Conservation (phyloP, 2,113 vertebrate species). For the Zapus hudsonius region DNA sequence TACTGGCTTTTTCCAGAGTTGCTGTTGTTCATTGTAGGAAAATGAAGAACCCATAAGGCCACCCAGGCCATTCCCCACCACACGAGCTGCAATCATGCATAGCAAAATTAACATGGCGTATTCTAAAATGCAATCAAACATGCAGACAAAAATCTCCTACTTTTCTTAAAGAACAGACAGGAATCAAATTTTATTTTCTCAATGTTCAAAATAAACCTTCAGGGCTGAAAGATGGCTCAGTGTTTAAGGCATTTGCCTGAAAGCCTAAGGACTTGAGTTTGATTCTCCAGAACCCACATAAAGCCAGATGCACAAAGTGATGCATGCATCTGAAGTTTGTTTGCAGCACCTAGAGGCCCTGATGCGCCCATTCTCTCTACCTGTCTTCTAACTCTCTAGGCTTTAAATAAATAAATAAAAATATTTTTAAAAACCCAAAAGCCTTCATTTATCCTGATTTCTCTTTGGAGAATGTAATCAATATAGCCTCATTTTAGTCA, state of each 20-base stretch:
- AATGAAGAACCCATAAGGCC: background rate
- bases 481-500: background rate
- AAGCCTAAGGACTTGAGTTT: too few relatives aligned
- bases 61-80: background rate
- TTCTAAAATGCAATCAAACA: constrained; percentile 24
- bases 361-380: too few relatives aligned
- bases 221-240: too few relatives aligned
- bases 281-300: too few relatives aligned
- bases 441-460: background rate
- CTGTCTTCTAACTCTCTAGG: too few relatives aligned
- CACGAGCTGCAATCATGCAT: background rate
- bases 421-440: too few relatives aligned
- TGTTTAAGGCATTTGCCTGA: too few relatives aligned
- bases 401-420: too few relatives aligned
- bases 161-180: background rate
- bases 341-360: too few relatives aligned
- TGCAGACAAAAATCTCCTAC: background rate
- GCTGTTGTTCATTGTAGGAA: background rate
- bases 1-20: background rate
- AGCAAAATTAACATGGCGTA: background rate
- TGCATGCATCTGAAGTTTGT: too few relatives aligned
- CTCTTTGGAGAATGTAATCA: background rate
- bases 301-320: too few relatives aligned
- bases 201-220: background rate
- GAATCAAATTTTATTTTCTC: background rate